Percentiles rank a stretch among this genome's conserved stretches.
Conservation (phyloP, 2,888 invertebrate genomes). For the Nemoura dubitans region DNA sequence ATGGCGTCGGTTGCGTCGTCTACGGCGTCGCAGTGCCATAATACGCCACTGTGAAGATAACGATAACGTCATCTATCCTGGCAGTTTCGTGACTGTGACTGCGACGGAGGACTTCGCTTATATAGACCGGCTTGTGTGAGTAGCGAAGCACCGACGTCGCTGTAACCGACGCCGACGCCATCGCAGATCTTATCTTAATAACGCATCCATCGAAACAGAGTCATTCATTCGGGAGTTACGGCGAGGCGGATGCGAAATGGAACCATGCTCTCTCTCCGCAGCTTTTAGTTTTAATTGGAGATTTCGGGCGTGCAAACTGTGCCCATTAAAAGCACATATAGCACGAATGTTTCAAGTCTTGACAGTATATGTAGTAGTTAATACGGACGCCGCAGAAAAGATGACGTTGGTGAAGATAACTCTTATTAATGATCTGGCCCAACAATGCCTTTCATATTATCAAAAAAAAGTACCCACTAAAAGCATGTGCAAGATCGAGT, state of each 20-base stretch:
- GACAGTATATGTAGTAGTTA: not conserved
- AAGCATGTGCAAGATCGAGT: not conserved
- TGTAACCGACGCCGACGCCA: not conserved
- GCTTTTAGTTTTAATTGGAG: slow-evolving; percentile 7
- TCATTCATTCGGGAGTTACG: slow-evolving; percentile 7
- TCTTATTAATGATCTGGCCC: slow-evolving; percentile 25
- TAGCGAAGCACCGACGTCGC: not conserved
- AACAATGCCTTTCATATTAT: not conserved
- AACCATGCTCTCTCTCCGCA: not conserved
- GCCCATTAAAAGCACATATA: not conserved
- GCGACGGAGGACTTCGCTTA: not conserved
- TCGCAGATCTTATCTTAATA: not conserved
- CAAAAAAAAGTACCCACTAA: not conserved
- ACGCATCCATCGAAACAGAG: slow-evolving; percentile 7
- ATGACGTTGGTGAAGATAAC: not conserved
- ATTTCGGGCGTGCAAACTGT: not conserved
- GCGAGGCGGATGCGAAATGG: not conserved
- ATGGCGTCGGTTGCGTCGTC: not conserved
- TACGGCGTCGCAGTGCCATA: not conserved
- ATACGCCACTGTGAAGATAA: not conserved
- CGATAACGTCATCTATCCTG: not conserved
- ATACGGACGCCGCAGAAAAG: not conserved
- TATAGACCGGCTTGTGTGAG: not conserved
- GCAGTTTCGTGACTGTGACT: not conserved
- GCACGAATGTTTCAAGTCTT: not conserved